Conservation (phyloP, 2,888 invertebrate genomes). For the Mythimna albipuncta region DNA sequence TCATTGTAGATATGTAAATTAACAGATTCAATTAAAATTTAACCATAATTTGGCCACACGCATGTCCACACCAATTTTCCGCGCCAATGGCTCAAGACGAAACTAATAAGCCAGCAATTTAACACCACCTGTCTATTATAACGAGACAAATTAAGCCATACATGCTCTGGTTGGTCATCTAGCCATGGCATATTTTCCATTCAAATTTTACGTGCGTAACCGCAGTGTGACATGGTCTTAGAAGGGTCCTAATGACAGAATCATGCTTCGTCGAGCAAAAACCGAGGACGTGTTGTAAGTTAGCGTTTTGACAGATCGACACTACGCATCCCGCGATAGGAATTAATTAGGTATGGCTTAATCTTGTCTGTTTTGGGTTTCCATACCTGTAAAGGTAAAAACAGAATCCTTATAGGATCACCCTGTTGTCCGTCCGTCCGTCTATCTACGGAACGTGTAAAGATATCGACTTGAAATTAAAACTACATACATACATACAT, state of each 20-base stretch:
- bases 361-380: slow-evolving; percentile 22
- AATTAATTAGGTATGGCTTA: slow-evolving; percentile 73
- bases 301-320: slow-evolving; percentile 67
- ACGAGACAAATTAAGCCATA: slow-evolving; percentile 60
- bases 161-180: slow-evolving; percentile 53
- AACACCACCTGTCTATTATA: slow-evolving; percentile 56
- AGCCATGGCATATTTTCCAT: slow-evolving; percentile 67
- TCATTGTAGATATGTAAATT: background rate
- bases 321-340: slow-evolving; percentile 71
- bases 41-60: slow-evolving; percentile 11
- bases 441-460: too few relatives aligned
- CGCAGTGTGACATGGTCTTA: slow-evolving; percentile 63
- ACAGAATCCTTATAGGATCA: too few relatives aligned
- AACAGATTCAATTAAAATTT: background rate
- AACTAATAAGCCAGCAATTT: slow-evolving; percentile 46
- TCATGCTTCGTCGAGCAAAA: slow-evolving; percentile 79
- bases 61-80: slow-evolving; percentile 46
- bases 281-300: slow-evolving; percentile 70
- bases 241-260: slow-evolving; percentile 75
- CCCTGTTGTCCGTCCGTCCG: too few relatives aligned
- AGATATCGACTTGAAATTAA: too few relatives aligned
- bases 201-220: slow-evolving; percentile 61
- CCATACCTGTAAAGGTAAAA: too few relatives aligned
- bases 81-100: slow-evolving; percentile 29
- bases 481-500: too few relatives aligned